A percentile compares a stretch with the other conserved stretches of the same genome.
Conservation (phyloP, 2,888 invertebrate genomes). For the Agonopterix arenella region DNA sequence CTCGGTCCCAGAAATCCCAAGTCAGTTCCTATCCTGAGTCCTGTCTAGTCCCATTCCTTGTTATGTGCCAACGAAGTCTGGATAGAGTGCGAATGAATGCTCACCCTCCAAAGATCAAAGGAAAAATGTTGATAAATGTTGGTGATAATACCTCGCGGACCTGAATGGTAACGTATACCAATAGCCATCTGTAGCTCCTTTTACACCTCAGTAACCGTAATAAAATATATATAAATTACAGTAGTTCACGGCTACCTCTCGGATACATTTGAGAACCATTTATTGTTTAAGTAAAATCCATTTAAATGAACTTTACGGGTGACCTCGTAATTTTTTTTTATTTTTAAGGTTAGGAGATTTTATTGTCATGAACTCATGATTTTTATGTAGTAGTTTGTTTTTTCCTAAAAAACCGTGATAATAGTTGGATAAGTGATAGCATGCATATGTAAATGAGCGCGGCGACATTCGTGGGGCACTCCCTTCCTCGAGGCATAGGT, state of each 20-base stretch:
- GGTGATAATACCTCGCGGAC: neutral
- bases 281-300: slow-evolving; percentile 62
- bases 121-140: neutral
- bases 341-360: slow-evolving; percentile 72
- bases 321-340: slow-evolving; percentile 67
- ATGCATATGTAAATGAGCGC: slow-evolving; percentile 52
- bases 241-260: slow-evolving; percentile 34
- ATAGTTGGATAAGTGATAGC: slow-evolving; percentile 69
- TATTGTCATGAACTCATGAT: slow-evolving; percentile 46
- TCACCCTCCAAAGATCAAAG: slow-evolving; percentile 10
- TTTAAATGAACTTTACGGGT: slow-evolving; percentile 58
- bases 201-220: slow-evolving; percentile 39
- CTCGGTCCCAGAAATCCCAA: slow-evolving; percentile 43
- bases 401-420: slow-evolving; percentile 72
- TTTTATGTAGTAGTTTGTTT: slow-evolving; percentile 57
- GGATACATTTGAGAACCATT: slow-evolving; percentile 41
- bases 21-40: slow-evolving; percentile 58
- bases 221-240: slow-evolving; percentile 27
- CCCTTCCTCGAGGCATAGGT: slow-evolving; percentile 60
- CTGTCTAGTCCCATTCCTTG: slow-evolving; percentile 69
- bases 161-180: slow-evolving; percentile 4
- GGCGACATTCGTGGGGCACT: slow-evolving; percentile 68
- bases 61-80: slow-evolving; percentile 69
- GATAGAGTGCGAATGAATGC: slow-evolving; percentile 40
- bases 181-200: slow-evolving; percentile 19